Conservation (phyloP, 2,888 invertebrate genomes). For the Dermolepida albohirtum region DNA sequence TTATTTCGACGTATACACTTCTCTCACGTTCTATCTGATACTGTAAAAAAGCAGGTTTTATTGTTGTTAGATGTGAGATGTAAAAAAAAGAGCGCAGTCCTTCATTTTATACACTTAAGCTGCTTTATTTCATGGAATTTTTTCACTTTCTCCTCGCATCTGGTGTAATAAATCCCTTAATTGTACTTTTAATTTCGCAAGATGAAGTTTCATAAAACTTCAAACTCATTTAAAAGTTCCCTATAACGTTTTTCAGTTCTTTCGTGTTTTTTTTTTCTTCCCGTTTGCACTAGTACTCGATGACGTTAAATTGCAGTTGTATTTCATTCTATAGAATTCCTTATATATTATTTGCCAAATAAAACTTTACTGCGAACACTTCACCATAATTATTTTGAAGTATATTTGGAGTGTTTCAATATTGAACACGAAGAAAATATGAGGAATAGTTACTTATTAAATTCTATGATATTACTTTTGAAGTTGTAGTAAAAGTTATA, state of each 20-base stretch:
- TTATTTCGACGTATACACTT: neutral
- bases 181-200: slow-evolving; percentile 31
- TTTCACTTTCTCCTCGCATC: slow-evolving; percentile 1
- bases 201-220: slow-evolving; percentile 28
- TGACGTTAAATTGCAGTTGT: slow-evolving; percentile 24
- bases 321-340: slow-evolving; percentile 7
- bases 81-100: neutral
- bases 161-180: slow-evolving; percentile 19
- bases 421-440: too few species aligned
- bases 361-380: neutral
- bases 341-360: slow-evolving; percentile 11
- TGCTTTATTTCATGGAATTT: neutral
- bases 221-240: slow-evolving; percentile 29
- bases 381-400: neutral
- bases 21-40: neutral
- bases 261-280: slow-evolving; percentile 2
- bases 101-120: neutral
- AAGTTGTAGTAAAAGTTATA: too few species aligned
- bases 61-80: neutral
- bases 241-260: neutral
- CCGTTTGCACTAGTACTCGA: slow-evolving; percentile 13
- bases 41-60: slow-evolving; percentile 2
- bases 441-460: too few species aligned
- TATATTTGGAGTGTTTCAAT: too few species aligned
- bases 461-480: too few species aligned